Percentiles rank a stretch among this genome's conserved stretches.
Conservation (phyloP, 2,888 invertebrate genomes). For the Iphiclides podalirius region DNA sequence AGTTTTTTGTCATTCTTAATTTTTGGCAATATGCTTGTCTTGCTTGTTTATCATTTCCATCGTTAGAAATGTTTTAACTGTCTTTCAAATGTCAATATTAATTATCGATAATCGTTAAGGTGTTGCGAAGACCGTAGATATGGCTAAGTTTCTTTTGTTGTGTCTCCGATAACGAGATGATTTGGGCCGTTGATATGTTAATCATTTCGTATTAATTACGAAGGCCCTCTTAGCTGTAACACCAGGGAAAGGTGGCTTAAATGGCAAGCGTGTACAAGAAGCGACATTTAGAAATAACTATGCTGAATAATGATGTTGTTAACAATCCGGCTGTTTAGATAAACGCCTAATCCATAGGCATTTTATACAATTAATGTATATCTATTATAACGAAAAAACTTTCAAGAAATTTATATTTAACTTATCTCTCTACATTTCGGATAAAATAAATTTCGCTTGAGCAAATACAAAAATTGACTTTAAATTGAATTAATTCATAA, state of each 20-base stretch:
- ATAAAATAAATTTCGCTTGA: no score
- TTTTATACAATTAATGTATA: no score
- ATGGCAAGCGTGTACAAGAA: constrained; percentile 22
- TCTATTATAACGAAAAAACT: no score
- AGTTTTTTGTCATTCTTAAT: no score
- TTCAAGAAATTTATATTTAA: no score
- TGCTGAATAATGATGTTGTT: constrained; percentile 21
- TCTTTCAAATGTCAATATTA: no score
- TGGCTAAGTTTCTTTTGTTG: no score
- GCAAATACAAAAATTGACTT: no score
- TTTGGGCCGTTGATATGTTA: constrained; percentile 17
- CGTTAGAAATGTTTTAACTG: constrained; percentile 25
- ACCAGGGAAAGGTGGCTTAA: constrained; percentile 21
- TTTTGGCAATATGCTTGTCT: constrained; percentile 4
- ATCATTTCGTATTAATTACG: constrained; percentile 23
- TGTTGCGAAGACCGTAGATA: no score
- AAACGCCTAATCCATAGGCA: neutral
- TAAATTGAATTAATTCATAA: no score
- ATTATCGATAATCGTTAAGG: no score
- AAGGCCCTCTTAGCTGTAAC: constrained; percentile 2
- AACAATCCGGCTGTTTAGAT: constrained; percentile 9
- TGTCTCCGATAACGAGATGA: constrained; percentile 9
- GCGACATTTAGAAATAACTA: constrained; percentile 23
- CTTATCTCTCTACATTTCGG: no score
- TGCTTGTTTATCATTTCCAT: neutral